phyloP scores from a whole-genome alignment of 2,797 vertebrate species.

The Centropyge bicolor region DNA sequence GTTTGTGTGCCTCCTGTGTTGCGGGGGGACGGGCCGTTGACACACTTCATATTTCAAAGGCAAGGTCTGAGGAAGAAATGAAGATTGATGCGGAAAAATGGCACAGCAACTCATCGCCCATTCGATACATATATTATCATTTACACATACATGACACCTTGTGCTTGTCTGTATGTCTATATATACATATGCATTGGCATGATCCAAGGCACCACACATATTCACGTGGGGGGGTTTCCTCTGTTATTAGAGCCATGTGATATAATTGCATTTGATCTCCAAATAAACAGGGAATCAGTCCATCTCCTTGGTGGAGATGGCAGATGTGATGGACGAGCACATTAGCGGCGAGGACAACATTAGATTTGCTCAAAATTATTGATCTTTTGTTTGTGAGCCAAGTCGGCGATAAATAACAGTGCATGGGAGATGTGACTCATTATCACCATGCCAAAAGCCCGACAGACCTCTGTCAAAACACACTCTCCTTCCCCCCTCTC shows the following conservation, averaged over 20 bases:
- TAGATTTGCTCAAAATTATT: conserved; percentile 92
- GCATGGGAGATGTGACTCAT: conserved; percentile 89
- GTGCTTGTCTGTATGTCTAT: conserved; percentile 65
- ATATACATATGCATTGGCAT: conserved; percentile 76
- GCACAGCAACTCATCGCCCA: conserved; percentile 63
- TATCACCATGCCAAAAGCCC: conserved; percentile 87
- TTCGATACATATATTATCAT: conserved; percentile 85
- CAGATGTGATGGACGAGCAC: conserved; percentile 89
- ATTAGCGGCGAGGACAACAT: conserved; percentile 90
- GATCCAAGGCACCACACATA: conserved; percentile 67
- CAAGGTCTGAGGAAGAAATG: conserved; percentile 85
- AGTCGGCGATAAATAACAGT: conserved; percentile 89
- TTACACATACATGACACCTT: conserved; percentile 81
- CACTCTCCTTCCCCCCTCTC: conserved; percentile 66
- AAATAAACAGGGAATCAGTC: conserved; percentile 89
- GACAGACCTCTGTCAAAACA: conserved; percentile 88
- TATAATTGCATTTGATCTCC: conserved; percentile 90
- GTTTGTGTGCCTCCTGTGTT: conserved; percentile 77
- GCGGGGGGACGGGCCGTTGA: conserved; percentile 80
- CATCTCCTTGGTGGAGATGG: conserved; percentile 86
- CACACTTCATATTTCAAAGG: conserved; percentile 87
- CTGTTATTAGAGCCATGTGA: conserved; percentile 87
- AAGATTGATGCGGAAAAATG: conserved; percentile 85
- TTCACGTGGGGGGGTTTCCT: conserved; percentile 66
- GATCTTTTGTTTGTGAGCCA: conserved; percentile 91